A percentile compares a stretch with the other conserved stretches of the same genome.
phyloP scores from a whole-genome alignment of 2,797 vertebrate genomes.

The Anableps anableps region DNA sequence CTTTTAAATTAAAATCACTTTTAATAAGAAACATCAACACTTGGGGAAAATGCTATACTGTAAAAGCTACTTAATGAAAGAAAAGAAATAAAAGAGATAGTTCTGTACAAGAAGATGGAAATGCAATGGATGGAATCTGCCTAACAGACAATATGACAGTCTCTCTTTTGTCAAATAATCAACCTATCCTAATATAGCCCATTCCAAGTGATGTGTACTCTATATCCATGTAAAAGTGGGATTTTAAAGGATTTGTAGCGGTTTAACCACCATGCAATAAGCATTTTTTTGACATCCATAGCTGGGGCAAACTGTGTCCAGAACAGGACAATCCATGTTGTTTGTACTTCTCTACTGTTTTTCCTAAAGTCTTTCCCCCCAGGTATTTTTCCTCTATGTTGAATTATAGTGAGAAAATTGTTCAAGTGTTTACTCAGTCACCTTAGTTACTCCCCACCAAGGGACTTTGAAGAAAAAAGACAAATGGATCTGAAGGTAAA shows the following conservation, averaged over 20 bases:
- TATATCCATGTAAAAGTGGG: neutral
- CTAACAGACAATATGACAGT: neutral
- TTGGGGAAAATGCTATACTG: neutral
- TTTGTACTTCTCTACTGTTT: neutral
- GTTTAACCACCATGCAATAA: neutral
- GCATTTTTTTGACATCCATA: neutral
- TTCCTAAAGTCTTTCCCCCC: slow-evolving; percentile 22
- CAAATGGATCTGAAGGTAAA: neutral
- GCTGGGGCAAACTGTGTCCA: neutral
- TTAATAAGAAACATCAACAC: neutral
- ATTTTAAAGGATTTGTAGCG: neutral
- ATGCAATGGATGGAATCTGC: neutral
- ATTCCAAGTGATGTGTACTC: neutral
- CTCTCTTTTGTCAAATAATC: neutral
- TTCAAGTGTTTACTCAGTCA: neutral
- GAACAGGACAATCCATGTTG: neutral
- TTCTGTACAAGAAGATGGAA: neutral
- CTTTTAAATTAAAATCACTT: neutral
- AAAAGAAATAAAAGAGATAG: neutral
- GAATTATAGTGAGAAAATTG: neutral
- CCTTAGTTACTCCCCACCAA: neutral
- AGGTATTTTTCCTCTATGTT: neutral
- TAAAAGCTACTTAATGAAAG: neutral
- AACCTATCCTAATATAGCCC: neutral
- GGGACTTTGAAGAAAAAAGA: neutral